phyloP scores from a whole-genome alignment of 2,888 invertebrate species.

The Spodoptera exigua region DNA sequence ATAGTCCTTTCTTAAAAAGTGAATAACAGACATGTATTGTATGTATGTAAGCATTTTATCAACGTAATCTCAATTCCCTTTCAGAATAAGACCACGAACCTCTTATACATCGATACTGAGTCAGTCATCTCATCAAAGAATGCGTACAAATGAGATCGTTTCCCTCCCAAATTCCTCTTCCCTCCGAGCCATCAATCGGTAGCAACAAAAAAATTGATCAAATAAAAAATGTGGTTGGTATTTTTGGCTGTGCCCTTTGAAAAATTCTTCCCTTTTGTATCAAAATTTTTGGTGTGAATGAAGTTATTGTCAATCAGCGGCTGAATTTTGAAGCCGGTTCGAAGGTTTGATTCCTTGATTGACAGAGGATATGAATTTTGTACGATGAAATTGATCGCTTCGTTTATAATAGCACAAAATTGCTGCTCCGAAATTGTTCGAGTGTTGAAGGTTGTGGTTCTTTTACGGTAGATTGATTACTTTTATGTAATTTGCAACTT shows the following conservation, averaged over 20 bases:
- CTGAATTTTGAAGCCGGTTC: slow-evolving; percentile 20
- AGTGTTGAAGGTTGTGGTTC: not conserved
- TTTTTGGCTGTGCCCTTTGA: slow-evolving; percentile 58
- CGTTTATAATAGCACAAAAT: slow-evolving; percentile 25
- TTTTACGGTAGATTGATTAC: not conserved
- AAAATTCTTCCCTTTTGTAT: slow-evolving; percentile 46
- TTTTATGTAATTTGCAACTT: too few species aligned
- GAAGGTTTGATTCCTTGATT: slow-evolving; percentile 27
- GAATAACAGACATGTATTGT: not conserved
- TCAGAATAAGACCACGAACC: slow-evolving; percentile 42
- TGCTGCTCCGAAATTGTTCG: slow-evolving; percentile 2
- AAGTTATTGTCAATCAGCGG: slow-evolving; percentile 55
- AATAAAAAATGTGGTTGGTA: slow-evolving; percentile 68
- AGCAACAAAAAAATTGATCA: slow-evolving; percentile 74
- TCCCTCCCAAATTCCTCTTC: slow-evolving; percentile 60
- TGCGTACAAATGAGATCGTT: slow-evolving; percentile 74
- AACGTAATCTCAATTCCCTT: not conserved
- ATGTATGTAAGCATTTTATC: not conserved
- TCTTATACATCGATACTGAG: slow-evolving; percentile 57
- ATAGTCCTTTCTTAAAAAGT: not conserved
- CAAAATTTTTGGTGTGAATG: slow-evolving; percentile 51
- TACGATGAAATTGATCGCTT: slow-evolving; percentile 27
- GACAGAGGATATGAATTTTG: slow-evolving; percentile 21
- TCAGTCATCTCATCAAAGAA: slow-evolving; percentile 69
- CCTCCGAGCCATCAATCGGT: slow-evolving; percentile 68